phyloP scores from a whole-genome alignment of 2,113 vertebrate species.

The Nycticorax nycticorax region DNA sequence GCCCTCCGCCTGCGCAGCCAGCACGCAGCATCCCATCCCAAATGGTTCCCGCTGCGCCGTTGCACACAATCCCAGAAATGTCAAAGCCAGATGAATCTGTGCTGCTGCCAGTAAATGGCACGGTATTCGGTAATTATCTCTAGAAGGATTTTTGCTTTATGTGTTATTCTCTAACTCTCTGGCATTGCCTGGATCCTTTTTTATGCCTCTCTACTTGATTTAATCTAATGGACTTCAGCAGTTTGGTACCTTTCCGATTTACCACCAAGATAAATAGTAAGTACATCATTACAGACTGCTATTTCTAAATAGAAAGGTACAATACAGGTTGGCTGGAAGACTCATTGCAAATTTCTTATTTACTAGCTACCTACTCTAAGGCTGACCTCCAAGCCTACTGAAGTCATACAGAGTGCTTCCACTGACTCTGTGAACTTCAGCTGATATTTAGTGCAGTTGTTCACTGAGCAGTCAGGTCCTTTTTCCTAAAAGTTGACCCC shows the following conservation, averaged over 20 bases:
- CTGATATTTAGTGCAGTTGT: neutral
- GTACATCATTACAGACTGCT: neutral
- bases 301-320: neutral
- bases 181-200: neutral
- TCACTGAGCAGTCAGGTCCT: neutral
- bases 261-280: conserved; percentile 8
- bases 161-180: neutral
- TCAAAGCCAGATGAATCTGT: neutral
- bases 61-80: neutral
- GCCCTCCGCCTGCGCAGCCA: neutral
- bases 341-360: neutral
- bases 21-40: neutral
- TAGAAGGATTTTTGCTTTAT: neutral
- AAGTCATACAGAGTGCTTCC: neutral
- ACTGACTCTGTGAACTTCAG: neutral
- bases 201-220: neutral
- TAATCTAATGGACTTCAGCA: neutral
- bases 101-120: neutral
- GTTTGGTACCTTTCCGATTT: neutral
- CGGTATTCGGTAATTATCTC: neutral
- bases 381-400: neutral
- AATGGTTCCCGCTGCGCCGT: neutral
- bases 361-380: neutral
- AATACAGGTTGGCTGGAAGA: neutral
- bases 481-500: neutral